phyloP scores from a whole-genome alignment of 2,888 invertebrate genomes.

The Eudemis profundana region DNA sequence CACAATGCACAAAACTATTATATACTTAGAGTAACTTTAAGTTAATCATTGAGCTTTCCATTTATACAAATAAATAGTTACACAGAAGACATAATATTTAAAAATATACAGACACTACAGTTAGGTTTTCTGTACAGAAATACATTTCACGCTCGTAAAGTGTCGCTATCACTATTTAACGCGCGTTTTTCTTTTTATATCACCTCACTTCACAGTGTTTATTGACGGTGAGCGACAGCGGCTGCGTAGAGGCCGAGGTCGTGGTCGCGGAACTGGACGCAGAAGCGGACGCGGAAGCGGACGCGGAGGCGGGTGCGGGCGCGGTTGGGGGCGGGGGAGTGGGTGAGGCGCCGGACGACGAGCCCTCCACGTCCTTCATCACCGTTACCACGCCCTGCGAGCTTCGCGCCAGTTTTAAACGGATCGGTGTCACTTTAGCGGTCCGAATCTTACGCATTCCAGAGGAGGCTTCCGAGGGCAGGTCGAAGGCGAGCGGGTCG shows the following conservation, averaged over 20 bases:
- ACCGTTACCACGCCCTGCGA: slow-evolving; percentile 90
- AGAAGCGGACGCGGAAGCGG: slow-evolving; percentile 55
- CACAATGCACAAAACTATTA: slow-evolving; percentile 71
- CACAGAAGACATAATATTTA: slow-evolving; percentile 58
- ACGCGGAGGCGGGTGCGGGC: slow-evolving; percentile 48
- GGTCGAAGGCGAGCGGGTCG: slow-evolving; percentile 77
- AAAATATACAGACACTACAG: slow-evolving; percentile 69
- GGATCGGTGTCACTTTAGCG: slow-evolving; percentile 90
- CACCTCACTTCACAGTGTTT: slow-evolving; percentile 96
- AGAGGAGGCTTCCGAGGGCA: slow-evolving; percentile 70
- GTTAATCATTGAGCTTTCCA: slow-evolving; percentile 83
- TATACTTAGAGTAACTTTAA: slow-evolving; percentile 79
- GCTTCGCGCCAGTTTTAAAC: slow-evolving; percentile 93
- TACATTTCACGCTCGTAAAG: slow-evolving; percentile 56
- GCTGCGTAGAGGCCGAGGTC: slow-evolving; percentile 60
- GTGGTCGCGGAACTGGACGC: slow-evolving; percentile 46
- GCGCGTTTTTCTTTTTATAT: slow-evolving; percentile 79
- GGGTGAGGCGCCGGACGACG: slow-evolving; percentile 56
- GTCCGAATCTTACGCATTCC: slow-evolving; percentile 86
- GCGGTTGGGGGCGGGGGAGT: slow-evolving; percentile 44
- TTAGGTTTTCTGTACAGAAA: slow-evolving; percentile 58
- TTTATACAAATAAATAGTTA: slow-evolving; percentile 83
- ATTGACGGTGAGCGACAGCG: slow-evolving; percentile 85
- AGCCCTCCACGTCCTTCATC: slow-evolving; percentile 76
- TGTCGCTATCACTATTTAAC: slow-evolving; percentile 31